phyloP scores from a whole-genome alignment of 2,113 vertebrate species.

The Tetrax tetrax region DNA sequence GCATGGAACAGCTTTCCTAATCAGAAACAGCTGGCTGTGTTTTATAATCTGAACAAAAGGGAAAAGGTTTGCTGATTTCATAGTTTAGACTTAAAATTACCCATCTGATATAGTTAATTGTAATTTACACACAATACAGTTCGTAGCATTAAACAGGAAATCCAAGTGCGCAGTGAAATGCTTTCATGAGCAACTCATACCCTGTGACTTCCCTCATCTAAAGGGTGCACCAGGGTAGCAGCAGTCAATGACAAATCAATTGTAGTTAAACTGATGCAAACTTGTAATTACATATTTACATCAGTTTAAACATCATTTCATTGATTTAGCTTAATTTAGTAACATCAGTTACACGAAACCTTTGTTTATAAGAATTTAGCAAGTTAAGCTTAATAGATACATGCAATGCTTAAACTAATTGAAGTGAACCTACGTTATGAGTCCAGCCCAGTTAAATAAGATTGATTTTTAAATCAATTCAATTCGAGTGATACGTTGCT shows the following conservation, averaged over 20 bases:
- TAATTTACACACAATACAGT: not conserved
- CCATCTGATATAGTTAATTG: not conserved
- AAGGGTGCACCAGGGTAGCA: not conserved
- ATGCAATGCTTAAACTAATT: not conserved
- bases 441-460: not conserved
- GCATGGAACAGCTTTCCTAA: not conserved
- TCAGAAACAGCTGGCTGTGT: not conserved
- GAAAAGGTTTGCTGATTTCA: not conserved
- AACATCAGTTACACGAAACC: constrained; percentile 33
- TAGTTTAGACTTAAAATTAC: constrained; percentile 3
- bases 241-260: constrained; percentile 40
- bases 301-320: not conserved
- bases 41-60: not conserved
- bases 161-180: not conserved
- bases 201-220: not conserved
- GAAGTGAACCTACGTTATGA: not conserved
- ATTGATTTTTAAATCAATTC: not conserved
- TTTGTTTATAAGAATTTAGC: constrained; percentile 51
- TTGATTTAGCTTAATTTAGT: constrained; percentile 42
- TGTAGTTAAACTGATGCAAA: constrained; percentile 10
- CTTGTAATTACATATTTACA: constrained; percentile 55
- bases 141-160: not conserved
- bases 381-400: constrained; percentile 32
- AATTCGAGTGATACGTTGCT: not conserved
- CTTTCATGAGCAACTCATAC: not conserved